Percentiles rank a stretch among this genome's conserved stretches.
These are phyloP conservation scores for Scomberomorus guttatus DNA, from an alignment of 2,797 vertebrate genomes.

Conservation along the genomic window DNA sequence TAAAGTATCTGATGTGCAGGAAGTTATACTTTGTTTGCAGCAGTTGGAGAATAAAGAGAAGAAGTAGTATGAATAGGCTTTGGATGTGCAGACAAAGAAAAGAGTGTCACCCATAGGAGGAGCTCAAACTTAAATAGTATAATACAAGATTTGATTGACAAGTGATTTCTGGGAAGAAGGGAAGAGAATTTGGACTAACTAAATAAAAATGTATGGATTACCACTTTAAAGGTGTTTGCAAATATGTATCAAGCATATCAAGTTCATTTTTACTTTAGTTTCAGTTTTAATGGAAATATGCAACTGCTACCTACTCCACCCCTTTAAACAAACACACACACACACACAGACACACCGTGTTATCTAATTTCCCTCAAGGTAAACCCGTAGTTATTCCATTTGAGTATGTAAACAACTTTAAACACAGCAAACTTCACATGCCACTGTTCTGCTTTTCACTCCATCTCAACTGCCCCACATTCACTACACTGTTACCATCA, in stretches of 20 bases:
- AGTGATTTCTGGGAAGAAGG: not conserved
- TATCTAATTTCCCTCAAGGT: slow-evolving; percentile 12
- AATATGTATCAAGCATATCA: not conserved
- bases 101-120: not conserved
- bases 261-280: slow-evolving; percentile 28
- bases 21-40: slow-evolving; percentile 1
- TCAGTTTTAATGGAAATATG: slow-evolving; percentile 40
- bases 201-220: not conserved
- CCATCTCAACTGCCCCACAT: slow-evolving; percentile 22
- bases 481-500: slow-evolving; percentile 18
- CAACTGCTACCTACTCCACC: slow-evolving; percentile 9
- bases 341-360: slow-evolving; percentile 5
- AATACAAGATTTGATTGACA: not conserved
- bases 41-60: slow-evolving; percentile 15
- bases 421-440: not conserved
- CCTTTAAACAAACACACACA: slow-evolving; percentile 5
- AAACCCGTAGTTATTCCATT: not conserved
- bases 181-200: not conserved
- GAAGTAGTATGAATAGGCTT: not conserved
- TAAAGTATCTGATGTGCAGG: not conserved
- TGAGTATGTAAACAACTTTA: slow-evolving; percentile 37
- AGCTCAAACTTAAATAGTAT: not conserved
- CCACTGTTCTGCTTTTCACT: not conserved
- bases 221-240: not conserved
- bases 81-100: slow-evolving; percentile 17